Evolutionary conservation across 2,113 vertebrate species (phyloP).

Genomic region (Machaerirhynchus nigripectus): DNA sequence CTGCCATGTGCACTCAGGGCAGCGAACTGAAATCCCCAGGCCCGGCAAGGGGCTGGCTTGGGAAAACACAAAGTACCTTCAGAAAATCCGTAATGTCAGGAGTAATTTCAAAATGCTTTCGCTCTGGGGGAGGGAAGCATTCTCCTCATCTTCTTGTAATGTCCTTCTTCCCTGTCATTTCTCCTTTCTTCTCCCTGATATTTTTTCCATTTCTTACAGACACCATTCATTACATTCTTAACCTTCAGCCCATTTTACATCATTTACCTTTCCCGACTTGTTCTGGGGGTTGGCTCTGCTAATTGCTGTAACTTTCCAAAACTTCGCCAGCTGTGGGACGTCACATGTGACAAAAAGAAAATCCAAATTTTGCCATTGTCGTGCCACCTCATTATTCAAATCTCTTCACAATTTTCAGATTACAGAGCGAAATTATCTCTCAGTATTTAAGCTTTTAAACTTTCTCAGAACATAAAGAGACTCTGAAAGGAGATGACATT

Average conservation of each 20-base stretch:
- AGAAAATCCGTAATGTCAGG: neutral
- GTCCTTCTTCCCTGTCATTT: neutral
- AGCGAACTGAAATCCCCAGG: rapidly evolving
- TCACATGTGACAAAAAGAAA: neutral
- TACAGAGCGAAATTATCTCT: neutral
- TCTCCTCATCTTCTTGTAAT: neutral
- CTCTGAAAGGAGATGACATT: neutral
- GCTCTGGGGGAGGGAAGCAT: neutral
- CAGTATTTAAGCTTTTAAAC: neutral
- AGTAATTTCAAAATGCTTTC: neutral
- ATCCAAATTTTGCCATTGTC: neutral
- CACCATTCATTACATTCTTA: neutral
- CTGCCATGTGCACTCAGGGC: rapidly evolving
- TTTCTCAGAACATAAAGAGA: neutral
- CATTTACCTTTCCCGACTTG: neutral
- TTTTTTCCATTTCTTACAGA: neutral
- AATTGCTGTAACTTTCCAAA: neutral
- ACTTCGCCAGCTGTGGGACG: neutral
- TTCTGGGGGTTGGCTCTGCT: neutral
- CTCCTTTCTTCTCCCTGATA: neutral
- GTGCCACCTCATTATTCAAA: neutral
- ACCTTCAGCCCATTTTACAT: neutral
- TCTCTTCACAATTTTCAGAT: neutral
- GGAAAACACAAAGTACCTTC: neutral
- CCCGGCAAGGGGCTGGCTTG: neutral